These are phyloP conservation scores for Centrocercus urophasianus DNA, from an alignment of 2,113 vertebrate species.

Conservation along the genomic window DNA sequence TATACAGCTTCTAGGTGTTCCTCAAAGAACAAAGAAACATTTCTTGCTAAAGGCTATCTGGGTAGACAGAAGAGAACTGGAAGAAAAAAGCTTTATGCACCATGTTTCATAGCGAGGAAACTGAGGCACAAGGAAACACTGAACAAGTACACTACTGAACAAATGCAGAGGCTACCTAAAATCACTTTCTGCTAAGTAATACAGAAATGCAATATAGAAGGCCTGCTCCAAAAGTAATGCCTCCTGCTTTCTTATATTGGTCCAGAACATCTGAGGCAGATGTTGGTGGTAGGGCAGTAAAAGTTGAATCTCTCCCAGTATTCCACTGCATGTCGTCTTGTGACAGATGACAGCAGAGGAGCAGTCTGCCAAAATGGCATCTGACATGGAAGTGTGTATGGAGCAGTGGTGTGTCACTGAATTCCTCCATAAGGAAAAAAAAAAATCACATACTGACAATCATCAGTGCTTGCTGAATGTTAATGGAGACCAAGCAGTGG, in stretches of 20 bases:
- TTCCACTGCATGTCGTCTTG: background rate
- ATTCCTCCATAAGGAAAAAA: too few relatives aligned
- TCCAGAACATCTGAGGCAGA: too few relatives aligned
- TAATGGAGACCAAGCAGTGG: background rate
- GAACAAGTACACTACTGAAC: background rate
- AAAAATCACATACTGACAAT: background rate
- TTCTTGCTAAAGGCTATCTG: background rate
- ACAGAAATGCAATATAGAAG: background rate
- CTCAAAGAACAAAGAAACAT: constrained; percentile 7
- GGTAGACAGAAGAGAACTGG: background rate
- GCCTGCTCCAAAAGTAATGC: background rate
- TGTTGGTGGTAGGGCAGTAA: background rate
- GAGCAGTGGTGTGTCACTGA: background rate
- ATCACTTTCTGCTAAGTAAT: background rate
- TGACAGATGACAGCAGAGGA: background rate
- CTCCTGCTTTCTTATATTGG: background rate
- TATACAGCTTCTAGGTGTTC: background rate
- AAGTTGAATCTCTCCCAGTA: background rate
- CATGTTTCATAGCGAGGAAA: background rate
- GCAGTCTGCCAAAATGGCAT: background rate
- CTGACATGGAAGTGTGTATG: background rate
- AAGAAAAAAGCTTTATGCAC: background rate
- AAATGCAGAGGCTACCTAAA: background rate
- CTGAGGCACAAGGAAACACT: background rate
- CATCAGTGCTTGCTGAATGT: background rate